Percentiles rank a stretch among this genome's conserved stretches.
Evolutionary conservation across 2,113 vertebrate species (phyloP).

Genomic region (Melierax canorus): DNA sequence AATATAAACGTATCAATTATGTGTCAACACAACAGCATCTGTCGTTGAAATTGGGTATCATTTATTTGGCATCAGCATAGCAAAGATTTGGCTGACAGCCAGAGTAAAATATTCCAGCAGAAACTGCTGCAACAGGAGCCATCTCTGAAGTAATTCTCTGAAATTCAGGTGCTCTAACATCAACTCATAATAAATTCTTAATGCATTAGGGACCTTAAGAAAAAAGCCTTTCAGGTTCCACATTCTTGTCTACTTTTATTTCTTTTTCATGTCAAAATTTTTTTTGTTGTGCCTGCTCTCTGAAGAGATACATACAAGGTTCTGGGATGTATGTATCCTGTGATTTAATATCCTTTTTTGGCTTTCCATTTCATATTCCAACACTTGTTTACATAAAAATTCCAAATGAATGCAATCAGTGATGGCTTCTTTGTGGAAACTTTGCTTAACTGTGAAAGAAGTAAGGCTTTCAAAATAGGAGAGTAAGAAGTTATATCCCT

Average conservation of each 20-base stretch:
- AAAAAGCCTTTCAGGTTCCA: not conserved
- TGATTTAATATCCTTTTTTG: not conserved
- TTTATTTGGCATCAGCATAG: conserved; percentile 54
- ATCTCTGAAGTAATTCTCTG: not conserved
- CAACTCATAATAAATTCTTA: not conserved
- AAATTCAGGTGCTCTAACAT: not conserved
- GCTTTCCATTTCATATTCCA: not conserved
- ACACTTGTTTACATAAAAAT: not conserved
- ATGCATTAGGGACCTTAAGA: not conserved
- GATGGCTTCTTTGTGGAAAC: not conserved
- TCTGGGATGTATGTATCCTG: not conserved
- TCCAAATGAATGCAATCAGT: not conserved
- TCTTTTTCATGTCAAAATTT: not conserved
- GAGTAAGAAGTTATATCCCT: not conserved
- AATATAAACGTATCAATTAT: conserved; percentile 39
- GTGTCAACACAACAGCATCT: conserved; percentile 53
- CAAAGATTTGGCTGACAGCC: conserved; percentile 39
- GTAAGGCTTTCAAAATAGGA: not conserved
- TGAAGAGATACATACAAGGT: not conserved
- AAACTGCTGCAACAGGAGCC: not conserved
- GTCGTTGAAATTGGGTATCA: conserved; percentile 12
- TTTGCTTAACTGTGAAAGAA: not conserved
- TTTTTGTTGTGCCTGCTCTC: not conserved
- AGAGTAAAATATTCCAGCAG: conserved; percentile 31
- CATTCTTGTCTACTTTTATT: not conserved